Evolutionary conservation across 2,888 invertebrate genomes (phyloP).

Genomic region (Lottia gigantea): DNA sequence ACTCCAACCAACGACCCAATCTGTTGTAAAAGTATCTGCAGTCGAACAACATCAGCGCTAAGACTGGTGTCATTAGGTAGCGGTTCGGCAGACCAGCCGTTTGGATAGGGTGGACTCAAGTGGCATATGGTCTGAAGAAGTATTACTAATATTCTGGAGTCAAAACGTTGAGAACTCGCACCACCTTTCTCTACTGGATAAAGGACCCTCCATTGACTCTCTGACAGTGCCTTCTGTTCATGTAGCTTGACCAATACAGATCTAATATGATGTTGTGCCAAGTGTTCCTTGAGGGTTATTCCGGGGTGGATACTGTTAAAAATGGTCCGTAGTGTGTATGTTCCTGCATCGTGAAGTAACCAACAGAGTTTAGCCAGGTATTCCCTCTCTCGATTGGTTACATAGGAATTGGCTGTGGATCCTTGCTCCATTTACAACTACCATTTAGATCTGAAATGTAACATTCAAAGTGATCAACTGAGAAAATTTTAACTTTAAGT

Average conservation of each 20-base stretch:
- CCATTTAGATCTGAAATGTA: too few species aligned
- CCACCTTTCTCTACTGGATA: constrained; percentile 47
- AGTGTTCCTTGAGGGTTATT: constrained; percentile 45
- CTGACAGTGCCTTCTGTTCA: constrained; percentile 40
- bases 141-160: constrained; percentile 46
- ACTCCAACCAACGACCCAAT: constrained; percentile 29
- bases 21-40: constrained; percentile 46
- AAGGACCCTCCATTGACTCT: constrained; percentile 48
- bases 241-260: constrained; percentile 40
- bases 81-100: constrained; percentile 58
- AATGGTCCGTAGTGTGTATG: constrained; percentile 41
- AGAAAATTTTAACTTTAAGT: too few species aligned
- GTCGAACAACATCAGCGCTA: constrained; percentile 57
- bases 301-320: constrained; percentile 58
- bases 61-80: constrained; percentile 51
- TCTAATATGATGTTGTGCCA: constrained; percentile 48
- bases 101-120: constrained; percentile 61
- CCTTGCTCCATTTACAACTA: background rate
- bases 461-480: too few species aligned
- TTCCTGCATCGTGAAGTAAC: constrained; percentile 55
- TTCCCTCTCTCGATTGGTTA: constrained; percentile 43
- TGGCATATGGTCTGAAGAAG: constrained; percentile 60
- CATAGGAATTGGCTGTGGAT: constrained; percentile 19
- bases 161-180: constrained; percentile 49
- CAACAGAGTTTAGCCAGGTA: constrained; percentile 52